phyloP scores from a whole-genome alignment of 2,113 vertebrate genomes.

The Entelurus aequoreus region DNA sequence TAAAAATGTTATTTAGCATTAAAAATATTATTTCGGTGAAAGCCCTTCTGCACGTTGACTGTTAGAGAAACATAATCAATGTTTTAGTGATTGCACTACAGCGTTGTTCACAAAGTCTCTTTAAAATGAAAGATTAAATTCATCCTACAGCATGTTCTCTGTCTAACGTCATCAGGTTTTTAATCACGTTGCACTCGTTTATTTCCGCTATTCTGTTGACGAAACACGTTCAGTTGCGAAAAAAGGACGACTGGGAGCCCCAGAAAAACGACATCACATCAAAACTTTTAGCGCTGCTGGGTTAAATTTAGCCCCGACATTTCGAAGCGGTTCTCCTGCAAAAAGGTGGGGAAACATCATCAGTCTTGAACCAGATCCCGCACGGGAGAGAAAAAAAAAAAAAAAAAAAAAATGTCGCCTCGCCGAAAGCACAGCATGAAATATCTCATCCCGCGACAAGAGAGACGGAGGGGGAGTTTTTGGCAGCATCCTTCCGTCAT shows the following conservation, averaged over 20 bases:
- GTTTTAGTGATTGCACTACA: no score
- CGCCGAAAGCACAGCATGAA: slow-evolving; percentile 23
- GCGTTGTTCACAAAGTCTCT: no score
- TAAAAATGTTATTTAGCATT: no score
- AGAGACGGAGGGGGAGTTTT: slow-evolving; percentile 22
- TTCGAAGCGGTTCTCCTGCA: slow-evolving; percentile 39
- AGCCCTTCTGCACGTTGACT: no score
- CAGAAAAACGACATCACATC: slow-evolving; percentile 16
- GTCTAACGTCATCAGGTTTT: no score
- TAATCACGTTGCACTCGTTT: no score
- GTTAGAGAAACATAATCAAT: no score
- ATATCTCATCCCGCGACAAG: slow-evolving; percentile 26
- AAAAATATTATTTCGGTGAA: no score
- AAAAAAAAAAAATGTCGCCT: slow-evolving; percentile 2
- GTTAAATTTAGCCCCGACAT: slow-evolving; percentile 29
- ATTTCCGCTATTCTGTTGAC: no score
- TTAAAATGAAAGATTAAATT: no score
- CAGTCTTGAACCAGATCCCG: slow-evolving; percentile 39
- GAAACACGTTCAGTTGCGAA: no score
- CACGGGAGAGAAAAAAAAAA: slow-evolving; percentile 24
- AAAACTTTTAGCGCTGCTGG: slow-evolving; percentile 10
- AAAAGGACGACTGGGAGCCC: not conserved
- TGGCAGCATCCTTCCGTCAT: slow-evolving; percentile 26
- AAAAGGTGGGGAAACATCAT: slow-evolving; percentile 53
- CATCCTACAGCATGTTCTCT: no score